These are phyloP conservation scores for Crotalus helleri DNA, from an alignment of 2,113 vertebrate genomes.

Conservation along the genomic window DNA sequence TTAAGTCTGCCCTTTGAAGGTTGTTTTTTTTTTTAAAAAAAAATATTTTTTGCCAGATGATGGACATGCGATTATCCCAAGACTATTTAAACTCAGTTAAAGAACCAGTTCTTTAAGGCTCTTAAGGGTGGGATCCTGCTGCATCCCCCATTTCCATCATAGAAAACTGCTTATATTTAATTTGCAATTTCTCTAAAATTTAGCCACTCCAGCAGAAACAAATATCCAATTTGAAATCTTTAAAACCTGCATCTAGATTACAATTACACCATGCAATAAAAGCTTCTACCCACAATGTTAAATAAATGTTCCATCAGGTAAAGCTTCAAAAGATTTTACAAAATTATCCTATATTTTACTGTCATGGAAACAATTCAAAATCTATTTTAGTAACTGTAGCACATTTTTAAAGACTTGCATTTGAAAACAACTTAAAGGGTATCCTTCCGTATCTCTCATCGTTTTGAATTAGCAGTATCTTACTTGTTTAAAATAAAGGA, in stretches of 20 bases:
- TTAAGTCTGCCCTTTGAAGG: too few relatives aligned
- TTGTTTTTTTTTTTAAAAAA: too few relatives aligned
- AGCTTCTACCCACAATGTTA: constrained; percentile 25
- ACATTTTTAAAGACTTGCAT: neutral
- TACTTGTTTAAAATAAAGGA: neutral
- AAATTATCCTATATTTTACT: constrained; percentile 26
- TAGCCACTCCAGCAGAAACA: neutral
- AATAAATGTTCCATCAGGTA: constrained; percentile 18
- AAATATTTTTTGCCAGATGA: too few relatives aligned
- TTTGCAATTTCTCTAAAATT: neutral
- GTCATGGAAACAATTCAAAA: constrained; percentile 17
- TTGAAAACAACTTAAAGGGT: neutral
- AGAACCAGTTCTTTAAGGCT: neutral
- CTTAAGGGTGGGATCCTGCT: neutral
- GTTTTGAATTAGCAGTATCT: neutral
- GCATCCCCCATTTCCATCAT: neutral
- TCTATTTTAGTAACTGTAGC: constrained; percentile 4
- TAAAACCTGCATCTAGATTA: neutral
- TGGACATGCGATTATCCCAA: too few relatives aligned
- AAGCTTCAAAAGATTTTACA: neutral
- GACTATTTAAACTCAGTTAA: too few relatives aligned
- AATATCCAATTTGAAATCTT: neutral
- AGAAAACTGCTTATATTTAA: neutral
- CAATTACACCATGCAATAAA: constrained; percentile 26
- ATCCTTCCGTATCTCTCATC: neutral